Conservation (phyloP, 2,113 vertebrate genomes). For the Meriones unguiculatus region DNA sequence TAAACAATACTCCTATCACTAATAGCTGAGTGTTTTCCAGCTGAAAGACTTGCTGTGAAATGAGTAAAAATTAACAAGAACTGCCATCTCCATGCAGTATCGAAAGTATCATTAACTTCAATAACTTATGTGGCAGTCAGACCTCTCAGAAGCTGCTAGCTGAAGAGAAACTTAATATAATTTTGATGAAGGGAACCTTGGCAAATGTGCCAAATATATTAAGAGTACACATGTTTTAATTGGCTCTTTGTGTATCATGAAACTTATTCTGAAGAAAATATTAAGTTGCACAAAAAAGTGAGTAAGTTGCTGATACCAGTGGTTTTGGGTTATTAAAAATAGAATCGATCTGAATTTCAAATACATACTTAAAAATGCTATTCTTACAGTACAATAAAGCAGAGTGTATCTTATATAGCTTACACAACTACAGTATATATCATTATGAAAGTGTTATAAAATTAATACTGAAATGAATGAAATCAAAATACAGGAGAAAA, state of each 20-base stretch:
- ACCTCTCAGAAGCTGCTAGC: neutral
- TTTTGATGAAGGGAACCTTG: neutral
- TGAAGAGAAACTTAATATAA: neutral
- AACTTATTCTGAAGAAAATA: neutral
- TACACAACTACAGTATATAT: neutral
- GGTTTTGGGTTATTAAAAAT: neutral
- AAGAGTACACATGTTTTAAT: neutral
- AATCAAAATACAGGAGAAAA: neutral
- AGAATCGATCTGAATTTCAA: neutral
- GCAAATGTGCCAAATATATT: neutral
- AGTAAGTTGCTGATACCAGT: neutral
- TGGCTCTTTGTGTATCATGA: neutral
- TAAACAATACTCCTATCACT: neutral
- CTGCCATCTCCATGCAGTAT: neutral
- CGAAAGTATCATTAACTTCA: slow-evolving; percentile 27
- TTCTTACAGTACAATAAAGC: neutral
- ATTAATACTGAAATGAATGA: neutral
- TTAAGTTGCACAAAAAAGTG: neutral
- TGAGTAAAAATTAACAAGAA: slow-evolving; percentile 41
- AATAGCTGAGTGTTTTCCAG: neutral
- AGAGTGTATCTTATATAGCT: neutral
- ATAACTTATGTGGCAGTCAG: neutral
- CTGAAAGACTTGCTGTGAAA: neutral
- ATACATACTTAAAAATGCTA: neutral
- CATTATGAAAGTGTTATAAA: neutral